Conservation (phyloP, 1,140 invertebrate genomes). For the Bicyclus anynana region DNA sequence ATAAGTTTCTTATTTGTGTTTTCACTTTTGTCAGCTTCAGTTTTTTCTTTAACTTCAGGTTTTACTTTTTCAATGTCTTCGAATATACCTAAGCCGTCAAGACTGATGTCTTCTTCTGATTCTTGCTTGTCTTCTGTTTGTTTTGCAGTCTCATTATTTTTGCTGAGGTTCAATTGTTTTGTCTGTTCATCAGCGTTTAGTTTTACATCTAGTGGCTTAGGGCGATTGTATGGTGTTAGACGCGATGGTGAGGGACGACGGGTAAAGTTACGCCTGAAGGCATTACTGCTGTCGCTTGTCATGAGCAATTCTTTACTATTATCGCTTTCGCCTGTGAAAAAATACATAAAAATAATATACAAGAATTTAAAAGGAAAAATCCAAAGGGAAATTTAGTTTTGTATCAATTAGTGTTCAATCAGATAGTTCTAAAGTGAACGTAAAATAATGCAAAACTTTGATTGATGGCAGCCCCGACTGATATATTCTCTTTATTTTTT, state of each 20-base stretch:
- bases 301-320: constrained; percentile 64
- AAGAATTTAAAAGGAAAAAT: too few relatives aligned
- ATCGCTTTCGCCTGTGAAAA: constrained; percentile 38
- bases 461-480: too few relatives aligned
- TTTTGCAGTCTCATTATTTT: constrained; percentile 11
- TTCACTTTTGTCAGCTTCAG: constrained; percentile 1
- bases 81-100: constrained; percentile 27
- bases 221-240: constrained; percentile 48
- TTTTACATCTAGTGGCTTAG: constrained; percentile 30
- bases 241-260: constrained; percentile 53
- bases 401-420: too few relatives aligned
- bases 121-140: constrained; percentile 22
- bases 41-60: constrained; percentile 17
- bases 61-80: constrained; percentile 28
- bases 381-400: too few relatives aligned
- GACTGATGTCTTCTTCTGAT: constrained; percentile 28
- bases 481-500: too few relatives aligned
- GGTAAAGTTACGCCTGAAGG: constrained; percentile 53
- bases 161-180: constrained; percentile 18
- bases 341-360: background rate
- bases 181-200: constrained; percentile 21
- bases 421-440: too few relatives aligned
- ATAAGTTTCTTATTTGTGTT: background rate
- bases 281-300: constrained; percentile 61
- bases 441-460: too few relatives aligned